Evolutionary conservation across 2,797 vertebrate species (phyloP).

Genomic region (Salarias fasciatus): DNA sequence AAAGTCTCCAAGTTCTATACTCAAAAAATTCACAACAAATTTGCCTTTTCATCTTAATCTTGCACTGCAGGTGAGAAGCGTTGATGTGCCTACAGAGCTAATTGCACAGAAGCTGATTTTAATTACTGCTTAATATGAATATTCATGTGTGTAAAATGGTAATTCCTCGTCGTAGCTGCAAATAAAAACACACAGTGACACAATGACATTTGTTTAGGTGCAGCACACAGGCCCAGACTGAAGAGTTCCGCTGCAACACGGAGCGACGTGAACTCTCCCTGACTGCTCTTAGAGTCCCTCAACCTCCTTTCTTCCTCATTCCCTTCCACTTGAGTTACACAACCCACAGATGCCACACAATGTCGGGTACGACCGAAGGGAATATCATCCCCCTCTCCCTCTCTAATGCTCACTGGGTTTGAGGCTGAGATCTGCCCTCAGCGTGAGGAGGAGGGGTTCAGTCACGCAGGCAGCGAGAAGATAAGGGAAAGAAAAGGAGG

Average conservation of each 20-base stretch:
- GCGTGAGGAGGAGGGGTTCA: constrained; percentile 29
- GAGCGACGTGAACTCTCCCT: constrained; percentile 60
- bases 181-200: neutral
- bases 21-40: constrained; percentile 4
- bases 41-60: neutral
- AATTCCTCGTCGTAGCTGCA: neutral
- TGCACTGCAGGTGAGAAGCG: constrained; percentile 1
- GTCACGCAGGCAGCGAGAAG: constrained; percentile 3
- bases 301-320: constrained; percentile 46
- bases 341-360: constrained; percentile 64
- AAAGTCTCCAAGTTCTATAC: constrained; percentile 1
- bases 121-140: constrained; percentile 5
- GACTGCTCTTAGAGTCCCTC: constrained; percentile 53
- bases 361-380: constrained; percentile 42
- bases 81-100: neutral
- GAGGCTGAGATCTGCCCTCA: constrained; percentile 36
- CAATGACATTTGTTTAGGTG: constrained; percentile 3
- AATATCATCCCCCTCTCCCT: constrained; percentile 24
- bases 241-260: constrained; percentile 23
- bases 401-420: constrained; percentile 32
- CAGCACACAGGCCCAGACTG: constrained; percentile 26
- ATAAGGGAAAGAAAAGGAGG: neutral
- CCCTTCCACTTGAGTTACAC: constrained; percentile 66
- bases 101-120: constrained; percentile 17
- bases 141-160: neutral